These are phyloP conservation scores for Girardia tigrina DNA, from an alignment of 2,888 invertebrate genomes.

Conservation along the genomic window DNA sequence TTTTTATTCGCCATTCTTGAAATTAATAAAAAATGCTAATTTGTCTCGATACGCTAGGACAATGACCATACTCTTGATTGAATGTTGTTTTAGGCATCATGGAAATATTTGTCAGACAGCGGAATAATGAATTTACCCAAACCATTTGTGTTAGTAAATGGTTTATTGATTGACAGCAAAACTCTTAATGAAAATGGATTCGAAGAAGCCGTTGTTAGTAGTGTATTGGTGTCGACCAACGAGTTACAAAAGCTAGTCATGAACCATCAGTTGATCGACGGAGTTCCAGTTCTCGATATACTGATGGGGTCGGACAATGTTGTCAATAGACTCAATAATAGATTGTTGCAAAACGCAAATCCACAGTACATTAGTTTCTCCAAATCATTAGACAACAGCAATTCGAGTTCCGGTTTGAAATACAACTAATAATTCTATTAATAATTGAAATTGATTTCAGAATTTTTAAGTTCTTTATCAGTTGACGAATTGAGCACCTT, in stretches of 20 bases:
- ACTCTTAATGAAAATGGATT: constrained; percentile 2
- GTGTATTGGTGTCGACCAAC: background rate
- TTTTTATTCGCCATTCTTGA: no score
- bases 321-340: background rate
- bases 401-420: background rate
- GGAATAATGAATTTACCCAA: background rate
- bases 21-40: no score
- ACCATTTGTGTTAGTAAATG: background rate
- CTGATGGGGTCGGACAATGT: background rate
- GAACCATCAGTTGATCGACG: background rate
- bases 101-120: background rate
- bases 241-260: background rate
- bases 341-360: background rate
- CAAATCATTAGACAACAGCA: background rate
- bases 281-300: background rate
- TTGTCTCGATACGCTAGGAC: no score
- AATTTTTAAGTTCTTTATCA: background rate
- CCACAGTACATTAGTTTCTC: background rate
- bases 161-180: constrained; percentile 9
- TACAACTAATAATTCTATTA: background rate
- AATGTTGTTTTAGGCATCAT: background rate
- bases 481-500: background rate
- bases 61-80: no score
- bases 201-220: background rate
- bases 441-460: background rate